Conservation (phyloP, 2,888 invertebrate genomes). For the Caenorhabditis imperialis region DNA sequence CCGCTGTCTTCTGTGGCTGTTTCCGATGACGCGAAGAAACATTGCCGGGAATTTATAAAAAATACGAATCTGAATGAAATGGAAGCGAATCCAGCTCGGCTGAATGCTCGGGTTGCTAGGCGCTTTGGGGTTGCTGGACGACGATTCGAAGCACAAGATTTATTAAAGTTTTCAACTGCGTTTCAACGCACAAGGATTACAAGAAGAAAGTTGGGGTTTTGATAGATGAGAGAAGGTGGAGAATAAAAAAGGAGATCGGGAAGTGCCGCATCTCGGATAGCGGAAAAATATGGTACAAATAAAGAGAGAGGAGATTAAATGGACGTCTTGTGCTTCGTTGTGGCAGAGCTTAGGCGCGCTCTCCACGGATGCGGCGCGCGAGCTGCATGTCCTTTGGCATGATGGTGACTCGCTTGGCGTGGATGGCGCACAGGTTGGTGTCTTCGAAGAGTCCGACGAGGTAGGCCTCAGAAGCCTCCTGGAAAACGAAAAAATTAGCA, state of each 20-base stretch:
- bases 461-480: conserved; percentile 84
- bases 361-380: conserved; percentile 82
- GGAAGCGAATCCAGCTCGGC: not conserved
- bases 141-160: conserved; percentile 29
- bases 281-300: conserved; percentile 9
- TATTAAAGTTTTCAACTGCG: conserved; percentile 12
- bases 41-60: conserved; percentile 2
- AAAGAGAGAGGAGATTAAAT: not conserved
- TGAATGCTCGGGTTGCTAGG: conserved; percentile 6
- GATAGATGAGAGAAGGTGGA: not conserved
- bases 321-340: conserved; percentile 27
- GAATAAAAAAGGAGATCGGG: conserved; percentile 2
- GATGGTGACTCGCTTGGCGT: conserved; percentile 96
- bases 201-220: not conserved
- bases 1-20: conserved; percentile 14
- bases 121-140: conserved; percentile 13
- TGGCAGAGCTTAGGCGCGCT: conserved; percentile 34
- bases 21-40: conserved; percentile 42
- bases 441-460: conserved; percentile 95
- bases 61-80: not conserved
- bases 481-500: conserved; percentile 14
- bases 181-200: conserved; percentile 4
- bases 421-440: conserved; percentile 96
- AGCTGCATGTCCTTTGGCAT: conserved; percentile 85
- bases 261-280: not conserved